phyloP scores from a whole-genome alignment of 2,888 invertebrate genomes.

The Drosophila hamatofila region DNA sequence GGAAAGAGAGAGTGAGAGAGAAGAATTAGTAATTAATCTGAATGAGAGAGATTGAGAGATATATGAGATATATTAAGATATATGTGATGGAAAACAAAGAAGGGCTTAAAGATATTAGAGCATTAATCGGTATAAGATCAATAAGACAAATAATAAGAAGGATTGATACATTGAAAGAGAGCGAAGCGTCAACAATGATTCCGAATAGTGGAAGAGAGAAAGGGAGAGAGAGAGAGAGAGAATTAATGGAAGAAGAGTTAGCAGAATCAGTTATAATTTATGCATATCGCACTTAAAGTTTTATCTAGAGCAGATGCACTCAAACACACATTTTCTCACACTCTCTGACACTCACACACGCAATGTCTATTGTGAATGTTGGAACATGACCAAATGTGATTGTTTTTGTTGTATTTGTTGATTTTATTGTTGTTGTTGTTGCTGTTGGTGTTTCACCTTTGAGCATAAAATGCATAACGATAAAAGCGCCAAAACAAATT shows the following conservation, averaged over 20 bases:
- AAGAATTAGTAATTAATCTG: too few relatives aligned
- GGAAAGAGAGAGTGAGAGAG: too few relatives aligned
- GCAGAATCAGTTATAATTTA: neutral
- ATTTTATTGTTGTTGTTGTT: slow-evolving; percentile 24
- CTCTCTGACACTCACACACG: slow-evolving; percentile 1
- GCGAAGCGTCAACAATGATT: too few relatives aligned
- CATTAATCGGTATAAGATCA: neutral
- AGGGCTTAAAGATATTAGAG: neutral
- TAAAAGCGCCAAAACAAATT: slow-evolving; percentile 63
- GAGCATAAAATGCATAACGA: slow-evolving; percentile 60
- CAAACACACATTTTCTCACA: neutral
- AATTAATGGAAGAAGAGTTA: neutral
- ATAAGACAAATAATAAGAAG: neutral
- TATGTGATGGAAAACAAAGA: neutral
- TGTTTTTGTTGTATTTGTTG: slow-evolving; percentile 26
- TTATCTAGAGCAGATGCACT: neutral
- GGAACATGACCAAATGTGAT: slow-evolving; percentile 49
- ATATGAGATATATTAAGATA: too few relatives aligned
- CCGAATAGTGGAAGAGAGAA: too few relatives aligned
- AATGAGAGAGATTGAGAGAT: too few relatives aligned
- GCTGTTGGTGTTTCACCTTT: slow-evolving; percentile 61
- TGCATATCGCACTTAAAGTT: neutral
- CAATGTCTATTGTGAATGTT: slow-evolving; percentile 47
- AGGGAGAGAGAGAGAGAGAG: neutral
- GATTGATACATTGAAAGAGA: too few relatives aligned